Base-by-base conservation (phyloP, 2,113 vertebrate genomes). In the Trogon melanurus region DNA sequence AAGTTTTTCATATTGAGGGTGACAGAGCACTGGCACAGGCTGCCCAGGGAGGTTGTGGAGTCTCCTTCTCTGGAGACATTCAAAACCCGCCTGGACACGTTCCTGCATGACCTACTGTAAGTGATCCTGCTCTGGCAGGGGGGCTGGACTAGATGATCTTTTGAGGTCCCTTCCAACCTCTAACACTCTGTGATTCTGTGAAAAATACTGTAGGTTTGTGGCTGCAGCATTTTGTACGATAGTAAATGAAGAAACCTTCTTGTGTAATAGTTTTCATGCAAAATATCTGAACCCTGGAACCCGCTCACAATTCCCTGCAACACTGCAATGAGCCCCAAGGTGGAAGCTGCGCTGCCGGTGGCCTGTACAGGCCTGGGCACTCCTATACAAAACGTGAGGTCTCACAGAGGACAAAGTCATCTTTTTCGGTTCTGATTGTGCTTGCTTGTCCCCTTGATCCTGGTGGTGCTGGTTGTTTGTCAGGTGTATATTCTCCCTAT, bases 261-360 rank as follows among this genome's bases (percentile, higher is more conserved):
- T 0, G 0, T 11, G 64, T 53, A 75, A 22, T 14, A 47, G 22
- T 34, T 88, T 34, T 16, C 44, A 10, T 47, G 22, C 3, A 53
- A 70, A 60, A 51, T 44, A 30, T 11, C 19, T 38, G n/a, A 83
- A 29, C 36, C 9, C 18, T 65, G 36, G 36, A 62, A 15, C 11
- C 6, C 26, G 2, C 11, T 62, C 29, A 6, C 12, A 26, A 4
- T 53, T 67, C 41, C 30, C 51, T 66, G 11, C 30, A 45, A 5
- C 1, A 3, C 26, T 81, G 60, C 26, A 81, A 62, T 66, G 34
- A 56, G 3, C 32, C 32, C 13, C 3, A 6, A 30, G 10, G 29
- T 56, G 13, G 56, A 83, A 76, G 47, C 29, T 51, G 30, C 9
- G 1, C 19, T 4, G 2, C 20, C 21, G 0, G 0, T 11, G 45